Base-by-base conservation (phyloP, 1,140 invertebrate species). In the Sarcophaga peregrina region DNA sequence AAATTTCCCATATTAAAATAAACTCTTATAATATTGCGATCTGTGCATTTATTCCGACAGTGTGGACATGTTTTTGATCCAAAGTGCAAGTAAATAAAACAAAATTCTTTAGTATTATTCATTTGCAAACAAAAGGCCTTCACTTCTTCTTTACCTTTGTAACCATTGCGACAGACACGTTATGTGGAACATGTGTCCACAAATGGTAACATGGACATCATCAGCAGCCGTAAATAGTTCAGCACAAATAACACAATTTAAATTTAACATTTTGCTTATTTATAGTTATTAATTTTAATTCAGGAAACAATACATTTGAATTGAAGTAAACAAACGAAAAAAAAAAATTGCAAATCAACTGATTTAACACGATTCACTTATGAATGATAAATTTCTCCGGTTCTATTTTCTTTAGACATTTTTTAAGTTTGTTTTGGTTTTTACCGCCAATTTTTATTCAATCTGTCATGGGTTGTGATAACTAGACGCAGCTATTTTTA, bases 131-230 rank as follows among this genome's bases (percentile, higher is more conserved):
- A 78, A 25, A 37, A 37, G n/a, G 10, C 15, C 7, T 11, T 48
- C 3, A 11, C 62, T 8, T 54, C 17, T 7, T 10, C 80, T 54
- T 72, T 92, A 95, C 94, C 93, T 93, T 86, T 93, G 92, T 9
- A 95, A 91, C 94, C 95, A 95, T 84, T 93, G 91, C n/a, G 90
- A 90, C 3, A 95, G 89, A 85, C 94, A 95, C 2, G 87, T 85
- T 82, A 92, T 90, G 86, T 95, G 95, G 87, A 95, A 95, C 83
- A 95, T 88, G 88, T 95, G 95, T 6, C 94, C 94, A 90, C 95
- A 95, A 84, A 90, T 91, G 7, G 94, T 95, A n/a, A 91, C 91
- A 86, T 91, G 92, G 9, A 94, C 92, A 83, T 93, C 93, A 82
- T 94, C 92, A 1, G 91, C 89, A n/a, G 92, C 91, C 20, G 89